These are phyloP conservation scores for Fopius arisanus DNA, from an alignment of 1,140 invertebrate species.

Conservation along the genomic window DNA sequence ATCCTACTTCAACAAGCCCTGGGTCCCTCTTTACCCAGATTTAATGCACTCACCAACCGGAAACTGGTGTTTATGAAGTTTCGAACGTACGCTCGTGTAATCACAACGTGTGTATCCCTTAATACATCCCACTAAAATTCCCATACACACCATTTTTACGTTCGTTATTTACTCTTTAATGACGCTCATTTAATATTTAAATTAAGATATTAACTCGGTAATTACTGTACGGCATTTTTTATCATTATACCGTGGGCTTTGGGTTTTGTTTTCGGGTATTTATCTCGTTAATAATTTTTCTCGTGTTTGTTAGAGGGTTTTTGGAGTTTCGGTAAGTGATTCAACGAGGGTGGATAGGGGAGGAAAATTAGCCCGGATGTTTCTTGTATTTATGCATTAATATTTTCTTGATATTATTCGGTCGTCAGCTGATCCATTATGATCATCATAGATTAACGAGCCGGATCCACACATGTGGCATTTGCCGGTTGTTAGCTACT, in stretches of 20 bases:
- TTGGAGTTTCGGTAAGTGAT: background rate
- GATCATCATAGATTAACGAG: too few relatives aligned
- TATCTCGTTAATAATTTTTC: background rate
- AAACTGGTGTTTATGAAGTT: slow-evolving; percentile 9
- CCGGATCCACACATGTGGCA: too few relatives aligned
- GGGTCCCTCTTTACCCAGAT: background rate
- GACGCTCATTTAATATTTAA: background rate
- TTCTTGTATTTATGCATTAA: background rate
- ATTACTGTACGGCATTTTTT: background rate
- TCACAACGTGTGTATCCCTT: background rate
- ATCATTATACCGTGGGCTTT: background rate
- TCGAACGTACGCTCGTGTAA: background rate
- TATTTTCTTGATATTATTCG: background rate
- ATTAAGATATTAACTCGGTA: slow-evolving; percentile 6
- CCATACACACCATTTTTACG: background rate
- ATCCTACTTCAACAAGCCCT: slow-evolving; percentile 1
- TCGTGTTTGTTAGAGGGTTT: background rate
- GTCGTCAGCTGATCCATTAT: too few relatives aligned
- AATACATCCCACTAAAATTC: background rate
- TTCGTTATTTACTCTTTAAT: slow-evolving; percentile 12
- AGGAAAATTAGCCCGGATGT: background rate
- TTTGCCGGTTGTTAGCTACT: too few relatives aligned
- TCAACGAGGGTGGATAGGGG: background rate
- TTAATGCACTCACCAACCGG: background rate
- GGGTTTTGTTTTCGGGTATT: background rate